Evolutionary conservation across 2,113 vertebrate species (phyloP).

Genomic region (Terrapene triunguis): DNA sequence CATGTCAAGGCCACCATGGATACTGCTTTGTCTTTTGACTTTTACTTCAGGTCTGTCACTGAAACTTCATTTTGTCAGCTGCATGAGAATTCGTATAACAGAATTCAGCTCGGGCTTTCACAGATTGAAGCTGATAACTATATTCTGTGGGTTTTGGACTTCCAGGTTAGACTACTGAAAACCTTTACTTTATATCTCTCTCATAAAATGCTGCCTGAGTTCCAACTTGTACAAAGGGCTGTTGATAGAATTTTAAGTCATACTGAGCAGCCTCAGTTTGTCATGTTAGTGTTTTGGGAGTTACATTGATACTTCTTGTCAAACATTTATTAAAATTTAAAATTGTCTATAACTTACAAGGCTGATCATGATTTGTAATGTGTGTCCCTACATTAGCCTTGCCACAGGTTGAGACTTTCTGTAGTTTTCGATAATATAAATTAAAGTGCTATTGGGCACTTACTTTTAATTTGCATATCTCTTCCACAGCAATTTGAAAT

Average conservation of each 20-base stretch:
- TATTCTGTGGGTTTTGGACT: background rate
- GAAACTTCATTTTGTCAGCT: background rate
- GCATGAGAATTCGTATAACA: background rate
- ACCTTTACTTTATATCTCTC: slow-evolving; percentile 28
- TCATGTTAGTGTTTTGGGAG: slow-evolving; percentile 6
- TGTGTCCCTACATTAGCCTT: background rate
- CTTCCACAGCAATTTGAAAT: background rate
- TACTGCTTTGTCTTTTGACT: background rate
- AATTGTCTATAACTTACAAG: background rate
- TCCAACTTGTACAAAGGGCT: slow-evolving; percentile 10
- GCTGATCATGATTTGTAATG: background rate
- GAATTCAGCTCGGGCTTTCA: background rate
- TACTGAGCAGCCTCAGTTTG: slow-evolving; percentile 6
- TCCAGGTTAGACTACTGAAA: background rate
- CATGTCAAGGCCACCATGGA: background rate
- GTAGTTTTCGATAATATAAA: background rate
- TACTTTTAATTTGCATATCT: slow-evolving; percentile 15
- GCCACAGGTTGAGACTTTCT: background rate
- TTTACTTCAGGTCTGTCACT: background rate
- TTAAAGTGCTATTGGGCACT: background rate
- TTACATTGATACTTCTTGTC: slow-evolving; percentile 2
- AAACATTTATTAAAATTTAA: slow-evolving; percentile 44
- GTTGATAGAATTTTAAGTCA: slow-evolving; percentile 34
- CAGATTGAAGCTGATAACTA: slow-evolving; percentile 4
- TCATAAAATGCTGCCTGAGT: background rate